These are phyloP conservation scores for Chrysodeixis includens DNA, from an alignment of 2,888 invertebrate species.

Conservation along the genomic window DNA sequence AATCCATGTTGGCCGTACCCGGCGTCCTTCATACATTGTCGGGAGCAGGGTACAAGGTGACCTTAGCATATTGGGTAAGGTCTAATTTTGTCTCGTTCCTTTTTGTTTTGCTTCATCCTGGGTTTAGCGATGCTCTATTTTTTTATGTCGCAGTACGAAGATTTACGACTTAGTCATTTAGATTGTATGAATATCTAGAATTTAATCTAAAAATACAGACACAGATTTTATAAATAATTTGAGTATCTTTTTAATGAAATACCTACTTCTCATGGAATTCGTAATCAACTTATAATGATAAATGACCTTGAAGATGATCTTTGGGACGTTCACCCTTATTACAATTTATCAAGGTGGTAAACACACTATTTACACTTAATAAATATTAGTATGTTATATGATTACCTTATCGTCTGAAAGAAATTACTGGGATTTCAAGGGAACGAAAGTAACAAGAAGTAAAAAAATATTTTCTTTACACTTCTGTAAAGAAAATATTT, in stretches of 20 bases:
- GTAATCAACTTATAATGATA: conserved; percentile 13
- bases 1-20: conserved; percentile 17
- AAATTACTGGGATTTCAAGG: background rate
- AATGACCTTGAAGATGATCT: conserved; percentile 40
- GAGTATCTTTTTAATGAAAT: conserved; percentile 11
- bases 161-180: background rate
- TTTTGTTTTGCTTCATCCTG: conserved; percentile 28
- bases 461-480: background rate
- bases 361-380: conserved; percentile 10
- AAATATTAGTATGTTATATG: conserved; percentile 7
- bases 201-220: conserved; percentile 8
- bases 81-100: conserved; percentile 26
- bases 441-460: background rate
- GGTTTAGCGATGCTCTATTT: conserved; percentile 13
- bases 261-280: conserved; percentile 10
- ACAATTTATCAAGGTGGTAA: conserved; percentile 29
- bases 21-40: conserved; percentile 42
- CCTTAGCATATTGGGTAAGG: conserved; percentile 45
- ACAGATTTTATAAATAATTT: conserved; percentile 13
- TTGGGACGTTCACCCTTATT: conserved; percentile 42
- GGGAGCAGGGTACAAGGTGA: conserved; percentile 50
- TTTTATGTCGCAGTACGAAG: conserved; percentile 14
- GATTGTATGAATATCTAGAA: conserved; percentile 6
- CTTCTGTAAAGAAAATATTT: background rate
- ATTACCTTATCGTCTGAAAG: background rate